A percentile compares a stretch with the other conserved stretches of the same genome.
These are phyloP conservation scores for Momotus momota DNA, from an alignment of 2,797 vertebrate species.

Conservation along the genomic window DNA sequence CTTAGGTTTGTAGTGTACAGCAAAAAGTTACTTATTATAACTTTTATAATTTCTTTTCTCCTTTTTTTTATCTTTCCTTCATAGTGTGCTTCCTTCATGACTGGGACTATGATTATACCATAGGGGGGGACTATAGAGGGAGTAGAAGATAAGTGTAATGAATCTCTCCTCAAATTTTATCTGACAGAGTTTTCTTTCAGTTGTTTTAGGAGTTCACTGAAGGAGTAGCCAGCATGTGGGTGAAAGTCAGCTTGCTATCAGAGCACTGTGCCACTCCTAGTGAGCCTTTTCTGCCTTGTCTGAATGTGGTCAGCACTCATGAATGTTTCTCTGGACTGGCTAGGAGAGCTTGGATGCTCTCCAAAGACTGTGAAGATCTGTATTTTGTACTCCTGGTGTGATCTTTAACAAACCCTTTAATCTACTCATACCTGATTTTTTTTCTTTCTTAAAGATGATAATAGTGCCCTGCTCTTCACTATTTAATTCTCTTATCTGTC, in stretches of 20 bases:
- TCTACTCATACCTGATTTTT: background rate
- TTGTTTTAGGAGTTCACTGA: background rate
- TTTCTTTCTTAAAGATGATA: background rate
- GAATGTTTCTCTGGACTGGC: background rate
- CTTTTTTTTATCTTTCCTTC: background rate
- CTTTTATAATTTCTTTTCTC: background rate
- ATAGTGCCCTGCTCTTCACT: background rate
- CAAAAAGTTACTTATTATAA: background rate
- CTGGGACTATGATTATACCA: background rate
- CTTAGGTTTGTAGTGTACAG: background rate
- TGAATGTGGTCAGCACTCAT: background rate
- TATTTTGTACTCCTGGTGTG: background rate
- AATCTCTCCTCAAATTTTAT: background rate
- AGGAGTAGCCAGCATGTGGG: background rate
- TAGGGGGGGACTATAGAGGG: rapidly evolving
- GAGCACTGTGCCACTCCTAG: rapidly evolving
- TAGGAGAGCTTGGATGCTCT: background rate
- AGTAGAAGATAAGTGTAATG: background rate
- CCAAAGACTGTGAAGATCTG: background rate
- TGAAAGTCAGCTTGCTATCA: background rate
- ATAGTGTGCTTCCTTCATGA: background rate
- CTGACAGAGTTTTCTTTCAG: background rate
- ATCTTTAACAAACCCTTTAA: background rate
- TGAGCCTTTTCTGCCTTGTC: background rate
- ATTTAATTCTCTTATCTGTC: background rate